These are phyloP conservation scores for Silurus aristotelis DNA, from an alignment of 2,797 vertebrate genomes.

Conservation along the genomic window DNA sequence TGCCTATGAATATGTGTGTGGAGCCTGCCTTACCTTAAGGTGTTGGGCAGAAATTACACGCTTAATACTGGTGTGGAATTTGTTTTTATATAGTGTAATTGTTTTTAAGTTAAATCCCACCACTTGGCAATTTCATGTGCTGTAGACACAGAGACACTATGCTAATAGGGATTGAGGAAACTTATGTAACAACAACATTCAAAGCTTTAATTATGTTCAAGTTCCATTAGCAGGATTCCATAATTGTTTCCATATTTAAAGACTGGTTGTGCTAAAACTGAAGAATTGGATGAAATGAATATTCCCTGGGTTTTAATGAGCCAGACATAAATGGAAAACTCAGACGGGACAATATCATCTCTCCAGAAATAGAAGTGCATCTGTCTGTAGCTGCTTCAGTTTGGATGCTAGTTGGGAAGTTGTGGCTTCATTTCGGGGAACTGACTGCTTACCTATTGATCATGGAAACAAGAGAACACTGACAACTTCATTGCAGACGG, in stretches of 20 bases:
- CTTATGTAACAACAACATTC: neutral
- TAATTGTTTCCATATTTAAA: slow-evolving; percentile 14
- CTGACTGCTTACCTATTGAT: slow-evolving; percentile 52
- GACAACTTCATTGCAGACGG: slow-evolving; percentile 36
- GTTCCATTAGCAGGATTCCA: neutral
- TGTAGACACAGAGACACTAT: slow-evolving; percentile 11
- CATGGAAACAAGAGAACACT: slow-evolving; percentile 50
- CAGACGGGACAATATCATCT: slow-evolving; percentile 3
- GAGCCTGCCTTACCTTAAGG: slow-evolving; percentile 29
- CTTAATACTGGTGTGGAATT: slow-evolving; percentile 25
- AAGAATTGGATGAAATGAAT: slow-evolving; percentile 15
- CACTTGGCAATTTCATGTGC: neutral
- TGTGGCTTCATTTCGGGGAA: slow-evolving; percentile 47
- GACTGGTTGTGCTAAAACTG: neutral
- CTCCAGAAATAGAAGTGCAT: slow-evolving; percentile 38
- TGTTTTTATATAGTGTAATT: slow-evolving; percentile 12
- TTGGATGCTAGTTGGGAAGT: slow-evolving; percentile 45
- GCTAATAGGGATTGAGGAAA: slow-evolving; percentile 4
- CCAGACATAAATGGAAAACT: slow-evolving; percentile 20
- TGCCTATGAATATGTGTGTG: slow-evolving; percentile 41
- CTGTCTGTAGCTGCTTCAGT: slow-evolving; percentile 39
- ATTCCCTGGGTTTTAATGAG: slow-evolving; percentile 22
- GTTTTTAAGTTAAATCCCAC: neutral
- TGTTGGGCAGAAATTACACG: slow-evolving; percentile 36
- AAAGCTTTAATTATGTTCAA: neutral